A percentile compares a stretch with the other conserved stretches of the same genome.
These are phyloP conservation scores for Ptychochromis oligacanthus DNA, from an alignment of 2,113 vertebrate genomes.

Conservation along the genomic window DNA sequence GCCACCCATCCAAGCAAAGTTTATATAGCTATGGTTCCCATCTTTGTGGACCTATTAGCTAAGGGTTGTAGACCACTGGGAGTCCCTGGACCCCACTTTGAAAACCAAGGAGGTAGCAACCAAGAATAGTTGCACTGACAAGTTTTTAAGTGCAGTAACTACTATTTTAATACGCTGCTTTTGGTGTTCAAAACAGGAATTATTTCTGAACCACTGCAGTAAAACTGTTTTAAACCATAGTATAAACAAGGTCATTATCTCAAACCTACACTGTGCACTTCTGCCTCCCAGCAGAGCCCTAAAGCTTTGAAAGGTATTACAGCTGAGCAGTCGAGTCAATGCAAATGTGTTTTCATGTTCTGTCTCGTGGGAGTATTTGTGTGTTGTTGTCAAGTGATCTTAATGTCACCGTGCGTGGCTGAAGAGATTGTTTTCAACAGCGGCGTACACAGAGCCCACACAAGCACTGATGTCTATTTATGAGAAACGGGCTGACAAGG, in stretches of 20 bases:
- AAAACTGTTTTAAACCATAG: constrained; percentile 38
- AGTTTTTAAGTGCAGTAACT: neutral
- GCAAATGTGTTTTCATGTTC: constrained; percentile 66
- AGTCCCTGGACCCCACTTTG: neutral
- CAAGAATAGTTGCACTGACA: neutral
- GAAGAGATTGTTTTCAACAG: constrained; percentile 53
- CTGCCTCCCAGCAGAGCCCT: constrained; percentile 49
- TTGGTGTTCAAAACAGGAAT: constrained; percentile 2
- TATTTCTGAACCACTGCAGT: constrained; percentile 16
- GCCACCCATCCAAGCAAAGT: neutral
- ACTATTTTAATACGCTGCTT: constrained; percentile 5
- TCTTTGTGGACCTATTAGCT: neutral
- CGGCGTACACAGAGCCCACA: constrained; percentile 11
- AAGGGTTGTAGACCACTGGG: too few species aligned
- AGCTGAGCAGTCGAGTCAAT: constrained; percentile 54
- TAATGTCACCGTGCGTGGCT: constrained; percentile 56
- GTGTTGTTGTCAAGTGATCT: constrained; percentile 66
- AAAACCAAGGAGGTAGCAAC: neutral
- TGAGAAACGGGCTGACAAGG: constrained; percentile 56
- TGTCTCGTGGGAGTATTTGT: constrained; percentile 62
- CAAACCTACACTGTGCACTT: constrained; percentile 37
- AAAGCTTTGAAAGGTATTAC: constrained; percentile 59
- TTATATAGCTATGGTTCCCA: neutral
- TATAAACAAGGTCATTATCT: constrained; percentile 61
- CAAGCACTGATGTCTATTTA: constrained; percentile 44